A percentile compares a stretch with the other conserved stretches of the same genome.
These are phyloP conservation scores for Hecatera dysodea DNA, from an alignment of 2,888 invertebrate species.

Conservation along the genomic window DNA sequence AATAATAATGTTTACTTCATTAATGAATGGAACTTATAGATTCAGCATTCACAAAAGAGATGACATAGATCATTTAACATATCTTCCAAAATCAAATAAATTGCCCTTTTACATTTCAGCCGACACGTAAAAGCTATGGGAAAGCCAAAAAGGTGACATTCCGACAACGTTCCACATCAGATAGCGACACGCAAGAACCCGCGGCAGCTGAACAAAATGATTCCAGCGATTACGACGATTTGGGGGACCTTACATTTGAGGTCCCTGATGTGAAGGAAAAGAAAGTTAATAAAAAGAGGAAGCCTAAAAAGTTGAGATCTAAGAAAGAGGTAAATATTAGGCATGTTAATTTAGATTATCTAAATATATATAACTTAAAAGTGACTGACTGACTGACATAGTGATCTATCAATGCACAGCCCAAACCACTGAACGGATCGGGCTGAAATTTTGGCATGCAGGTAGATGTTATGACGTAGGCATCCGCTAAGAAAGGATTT, in stretches of 20 bases:
- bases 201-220: slow-evolving; percentile 51
- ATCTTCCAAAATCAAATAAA: neutral
- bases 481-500: too few relatives aligned
- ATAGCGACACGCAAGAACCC: slow-evolving; percentile 69
- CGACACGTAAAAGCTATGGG: slow-evolving; percentile 83
- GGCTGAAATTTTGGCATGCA: too few relatives aligned
- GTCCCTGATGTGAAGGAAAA: slow-evolving; percentile 77
- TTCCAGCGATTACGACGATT: slow-evolving; percentile 79
- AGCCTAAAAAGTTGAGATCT: slow-evolving; percentile 75
- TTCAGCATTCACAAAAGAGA: too few relatives aligned
- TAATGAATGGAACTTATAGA: too few relatives aligned
- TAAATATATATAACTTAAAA: too few relatives aligned
- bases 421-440: too few relatives aligned
- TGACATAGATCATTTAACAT: neutral
- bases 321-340: slow-evolving; percentile 83
- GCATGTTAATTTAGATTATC: too few relatives aligned
- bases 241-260: slow-evolving; percentile 82
- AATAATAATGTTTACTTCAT: too few relatives aligned
- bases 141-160: slow-evolving; percentile 85
- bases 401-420: too few relatives aligned
- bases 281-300: slow-evolving; percentile 76
- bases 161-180: slow-evolving; percentile 71
- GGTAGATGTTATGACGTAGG: too few relatives aligned
- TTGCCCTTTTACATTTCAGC: slow-evolving; percentile 72
- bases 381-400: too few relatives aligned